Evolutionary conservation across 2,113 vertebrate genomes (phyloP), one percentile per base, ranked within the genome.

Genomic region (Strix aluco): DNA sequence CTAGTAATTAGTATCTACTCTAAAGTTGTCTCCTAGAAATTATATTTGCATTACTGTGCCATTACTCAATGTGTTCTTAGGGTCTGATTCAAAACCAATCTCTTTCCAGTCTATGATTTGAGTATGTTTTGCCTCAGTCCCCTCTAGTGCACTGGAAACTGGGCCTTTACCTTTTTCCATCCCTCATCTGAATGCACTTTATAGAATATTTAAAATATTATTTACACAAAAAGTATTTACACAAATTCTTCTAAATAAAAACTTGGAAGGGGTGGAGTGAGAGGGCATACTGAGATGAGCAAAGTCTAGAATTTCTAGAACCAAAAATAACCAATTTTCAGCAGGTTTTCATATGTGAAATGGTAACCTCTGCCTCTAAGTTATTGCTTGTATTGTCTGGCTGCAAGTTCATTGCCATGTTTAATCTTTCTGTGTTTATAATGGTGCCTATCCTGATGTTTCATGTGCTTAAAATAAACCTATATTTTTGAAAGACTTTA

Each of bases 401-500:
- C 72, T 49, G 54, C 59, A 70, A 80, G 62, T 81, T 65, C 42
- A n/a, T 80, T 75, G 38, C 46, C 46, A 47, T 51, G n/a, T 92
- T 87, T 70, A 66, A 72, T 58, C 42, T 73, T 92, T 71, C 78
- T 72, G 62, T 94, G 70, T 80, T 95, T 77, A 54, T 62, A 85
- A 52, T 40, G 73, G 55, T 97, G 94, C 89, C 89, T 95, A 55
- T 88, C 65, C 81, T 85, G 42, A 66, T 73, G 47, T 87, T 95
- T 77, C 91, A 59, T 3, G 1, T 91, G 89, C 78, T 96, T 96
- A 90, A 94, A 97, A 96, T 97, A 97, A 96, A 97, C 77, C 36
- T 95, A 13, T 95, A 91, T 97, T 97, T 96, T 94, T 66, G 9
- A 89, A 89, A 91, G 55, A 93, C 27, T 83, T 89, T 2, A 47